Conservation (phyloP, 2,113 vertebrate species). For the Catharus bicknelli region DNA sequence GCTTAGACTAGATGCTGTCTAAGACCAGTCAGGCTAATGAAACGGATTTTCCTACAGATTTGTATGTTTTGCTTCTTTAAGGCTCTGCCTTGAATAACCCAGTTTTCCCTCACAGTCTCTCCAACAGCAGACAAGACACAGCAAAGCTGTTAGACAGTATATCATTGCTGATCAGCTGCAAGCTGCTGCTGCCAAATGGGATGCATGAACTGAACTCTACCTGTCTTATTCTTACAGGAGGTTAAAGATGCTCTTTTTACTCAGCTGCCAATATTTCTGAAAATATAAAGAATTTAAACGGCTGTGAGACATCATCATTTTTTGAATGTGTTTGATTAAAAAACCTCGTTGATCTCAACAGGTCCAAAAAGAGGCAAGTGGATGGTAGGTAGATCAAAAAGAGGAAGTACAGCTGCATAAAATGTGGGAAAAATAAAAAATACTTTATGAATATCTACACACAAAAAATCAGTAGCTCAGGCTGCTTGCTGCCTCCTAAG, state of each 20-base stretch:
- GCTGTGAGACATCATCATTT: background rate
- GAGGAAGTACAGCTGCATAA: background rate
- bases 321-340: background rate
- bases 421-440: background rate
- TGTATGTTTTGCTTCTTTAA: background rate
- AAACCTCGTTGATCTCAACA: background rate
- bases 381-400: background rate
- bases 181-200: background rate
- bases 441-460: background rate
- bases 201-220: background rate
- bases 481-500: background rate
- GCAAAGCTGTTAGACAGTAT: background rate
- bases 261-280: background rate
- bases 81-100: background rate
- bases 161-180: background rate
- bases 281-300: background rate
- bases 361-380: background rate
- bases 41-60: background rate
- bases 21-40: background rate
- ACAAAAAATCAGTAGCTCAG: background rate
- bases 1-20: background rate
- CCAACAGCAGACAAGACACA: background rate
- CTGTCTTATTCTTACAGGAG: background rate
- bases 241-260: background rate
- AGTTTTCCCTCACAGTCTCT: slow-evolving; percentile 22